Evolutionary conservation across 1,140 invertebrate genomes (phyloP).

Genomic region (Araneus ventricosus): DNA sequence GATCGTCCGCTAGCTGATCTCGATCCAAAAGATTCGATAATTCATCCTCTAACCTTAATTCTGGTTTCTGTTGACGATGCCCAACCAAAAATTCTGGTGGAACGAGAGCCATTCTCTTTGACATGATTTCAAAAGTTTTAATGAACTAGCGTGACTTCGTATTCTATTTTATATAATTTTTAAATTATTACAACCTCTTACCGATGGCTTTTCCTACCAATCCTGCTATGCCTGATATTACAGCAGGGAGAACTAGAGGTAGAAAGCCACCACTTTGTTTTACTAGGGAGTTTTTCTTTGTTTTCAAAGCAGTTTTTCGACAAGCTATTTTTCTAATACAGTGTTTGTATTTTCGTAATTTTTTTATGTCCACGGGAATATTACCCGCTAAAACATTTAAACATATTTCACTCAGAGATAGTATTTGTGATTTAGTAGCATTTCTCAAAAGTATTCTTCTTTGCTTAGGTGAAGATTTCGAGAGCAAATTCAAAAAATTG

Average conservation of each 20-base stretch:
- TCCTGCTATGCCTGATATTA: constrained; percentile 8
- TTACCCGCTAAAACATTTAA: constrained; percentile 46
- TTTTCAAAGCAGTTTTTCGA: background rate
- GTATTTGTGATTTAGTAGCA: constrained; percentile 31
- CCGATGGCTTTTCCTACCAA: too few relatives aligned
- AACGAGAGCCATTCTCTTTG: background rate
- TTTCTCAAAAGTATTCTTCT: background rate
- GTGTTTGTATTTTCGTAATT: constrained; percentile 59
- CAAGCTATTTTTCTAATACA: too few relatives aligned
- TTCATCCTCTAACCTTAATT: background rate
- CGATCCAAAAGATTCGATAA: background rate
- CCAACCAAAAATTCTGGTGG: background rate
- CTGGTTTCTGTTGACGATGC: background rate
- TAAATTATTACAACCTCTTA: background rate
- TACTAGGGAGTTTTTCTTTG: too few relatives aligned
- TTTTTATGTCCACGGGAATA: constrained; percentile 11
- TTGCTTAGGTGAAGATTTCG: background rate
- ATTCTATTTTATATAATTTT: background rate
- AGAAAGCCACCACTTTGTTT: constrained; percentile 33
- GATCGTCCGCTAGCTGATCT: constrained; percentile 32
- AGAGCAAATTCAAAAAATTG: background rate
- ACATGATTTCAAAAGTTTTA: background rate
- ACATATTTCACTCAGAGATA: constrained; percentile 1
- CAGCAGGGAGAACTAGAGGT: constrained; percentile 27
- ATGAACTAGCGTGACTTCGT: background rate